Base-by-base conservation (phyloP, 2,113 vertebrate genomes). In the Callocephalon fimbriatum region DNA sequence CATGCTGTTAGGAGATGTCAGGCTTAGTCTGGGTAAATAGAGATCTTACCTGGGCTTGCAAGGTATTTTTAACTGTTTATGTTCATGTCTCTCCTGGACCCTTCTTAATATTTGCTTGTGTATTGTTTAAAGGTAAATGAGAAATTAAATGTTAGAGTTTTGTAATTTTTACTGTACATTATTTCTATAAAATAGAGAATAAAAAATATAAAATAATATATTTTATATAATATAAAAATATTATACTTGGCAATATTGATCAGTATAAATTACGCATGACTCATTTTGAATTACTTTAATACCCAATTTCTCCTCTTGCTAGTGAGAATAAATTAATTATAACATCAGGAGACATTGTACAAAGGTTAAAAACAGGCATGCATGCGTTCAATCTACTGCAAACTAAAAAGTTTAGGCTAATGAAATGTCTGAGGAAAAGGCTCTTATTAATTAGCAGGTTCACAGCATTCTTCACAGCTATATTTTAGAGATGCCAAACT, bases 391-490 rank as follows among this genome's bases (percentile, higher is more conserved):
- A 89, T 95, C 90, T 95, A 90, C 80, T 89, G 83, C 90, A 95
- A 96, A 90, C 54, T n/a, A 83, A 83, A 84, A 97, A 93, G 80
- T 96, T 93, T 91, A 94, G 94, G 95, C 97, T 98, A 98, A 98
- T 98, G 88, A 97, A 96, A 97, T 96, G 92, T 95, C 94, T 96
- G 68, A 94, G 56, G 68, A 88, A 94, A 47, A 83, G 63, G 86
- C 37, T 78, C 85, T 93, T 92, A 95, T 93, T 97, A 96, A 97
- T 97, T 97, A 98, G 72, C 96, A 94, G 50, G 94, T 96, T 95
- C 92, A 85, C 93, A 96, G 90, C 93, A 97, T 93, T 92, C 81
- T 95, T 97, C 96, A 96, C 92, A 97, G 92, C 90, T 95, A 90
- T 97, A 97, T 96, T 98, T 98, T 89, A 97, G 84, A 96, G 78